Evolutionary conservation across 2,113 vertebrate species (phyloP).

Genomic region (Manacus vitellinus): DNA sequence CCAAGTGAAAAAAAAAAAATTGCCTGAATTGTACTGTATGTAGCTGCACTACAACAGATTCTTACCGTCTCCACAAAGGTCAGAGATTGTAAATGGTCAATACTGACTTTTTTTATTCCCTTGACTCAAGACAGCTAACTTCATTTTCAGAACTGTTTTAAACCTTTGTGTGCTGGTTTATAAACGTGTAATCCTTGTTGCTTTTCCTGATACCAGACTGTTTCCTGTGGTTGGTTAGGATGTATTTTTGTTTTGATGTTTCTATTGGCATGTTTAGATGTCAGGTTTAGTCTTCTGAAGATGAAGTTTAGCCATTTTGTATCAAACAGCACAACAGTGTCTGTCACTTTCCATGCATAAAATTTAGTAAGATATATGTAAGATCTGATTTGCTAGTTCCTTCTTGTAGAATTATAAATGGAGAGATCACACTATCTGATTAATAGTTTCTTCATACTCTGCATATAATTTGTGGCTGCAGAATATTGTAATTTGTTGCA

Average conservation of each 20-base stretch:
- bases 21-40: constrained; percentile 97
- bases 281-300: constrained; percentile 88
- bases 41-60: constrained; percentile 96
- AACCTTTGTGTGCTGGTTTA: constrained; percentile 88
- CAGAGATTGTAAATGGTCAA: constrained; percentile 88
- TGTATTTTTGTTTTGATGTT: constrained; percentile 85
- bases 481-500: constrained; percentile 96
- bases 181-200: constrained; percentile 89
- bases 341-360: constrained; percentile 89
- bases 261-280: constrained; percentile 88
- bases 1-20: constrained; percentile 85
- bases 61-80: constrained; percentile 87
- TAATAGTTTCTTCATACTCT: constrained; percentile 90
- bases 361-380: constrained; percentile 91
- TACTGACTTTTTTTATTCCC: constrained; percentile 86
- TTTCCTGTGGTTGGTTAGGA: constrained; percentile 86
- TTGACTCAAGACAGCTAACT: constrained; percentile 86
- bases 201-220: constrained; percentile 90
- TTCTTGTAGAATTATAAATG: constrained; percentile 87
- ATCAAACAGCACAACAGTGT: constrained; percentile 88
- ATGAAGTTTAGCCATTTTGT: constrained; percentile 89
- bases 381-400: constrained; percentile 91
- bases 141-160: constrained; percentile 90
- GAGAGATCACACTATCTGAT: constrained; percentile 85
- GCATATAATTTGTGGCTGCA: constrained; percentile 94